Conservation (phyloP, 2,888 invertebrate genomes). For the Acrocyrtus sp. region DNA sequence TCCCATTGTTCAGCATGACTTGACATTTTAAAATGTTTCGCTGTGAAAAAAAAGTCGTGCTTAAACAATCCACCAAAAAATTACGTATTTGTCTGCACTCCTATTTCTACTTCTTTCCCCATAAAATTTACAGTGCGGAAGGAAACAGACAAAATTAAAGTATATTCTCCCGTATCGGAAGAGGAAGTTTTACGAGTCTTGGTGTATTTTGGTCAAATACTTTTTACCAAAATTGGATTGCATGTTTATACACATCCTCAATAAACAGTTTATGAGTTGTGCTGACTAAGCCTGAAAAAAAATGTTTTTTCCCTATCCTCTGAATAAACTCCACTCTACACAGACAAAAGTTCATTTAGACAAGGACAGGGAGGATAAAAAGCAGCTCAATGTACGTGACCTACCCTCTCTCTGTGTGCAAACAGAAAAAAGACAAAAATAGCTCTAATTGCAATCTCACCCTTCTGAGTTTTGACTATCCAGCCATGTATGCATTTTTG, state of each 20-base stretch:
- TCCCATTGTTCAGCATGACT: slow-evolving; percentile 35
- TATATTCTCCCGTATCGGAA: not conserved
- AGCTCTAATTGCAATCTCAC: not conserved
- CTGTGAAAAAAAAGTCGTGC: not conserved
- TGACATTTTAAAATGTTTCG: slow-evolving; percentile 30
- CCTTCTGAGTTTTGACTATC: not conserved
- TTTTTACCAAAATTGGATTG: not conserved
- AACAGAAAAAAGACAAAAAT: not conserved
- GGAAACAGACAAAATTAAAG: not conserved
- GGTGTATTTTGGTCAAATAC: not conserved
- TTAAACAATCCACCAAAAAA: not conserved
- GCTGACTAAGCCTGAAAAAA: no score
- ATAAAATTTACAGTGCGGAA: not conserved
- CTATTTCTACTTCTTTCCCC: not conserved
- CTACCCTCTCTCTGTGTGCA: not conserved
- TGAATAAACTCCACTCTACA: no score
- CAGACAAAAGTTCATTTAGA: not conserved
- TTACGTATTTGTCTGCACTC: no score
- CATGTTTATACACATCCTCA: not conserved
- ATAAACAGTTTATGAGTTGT: not conserved
- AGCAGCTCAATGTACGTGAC: not conserved
- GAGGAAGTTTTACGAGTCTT: not conserved
- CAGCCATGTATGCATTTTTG: not conserved
- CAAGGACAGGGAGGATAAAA: not conserved
- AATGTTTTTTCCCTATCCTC: not conserved